Evolutionary conservation across 2,888 invertebrate species (phyloP).

Genomic region (Drosophila recens): DNA sequence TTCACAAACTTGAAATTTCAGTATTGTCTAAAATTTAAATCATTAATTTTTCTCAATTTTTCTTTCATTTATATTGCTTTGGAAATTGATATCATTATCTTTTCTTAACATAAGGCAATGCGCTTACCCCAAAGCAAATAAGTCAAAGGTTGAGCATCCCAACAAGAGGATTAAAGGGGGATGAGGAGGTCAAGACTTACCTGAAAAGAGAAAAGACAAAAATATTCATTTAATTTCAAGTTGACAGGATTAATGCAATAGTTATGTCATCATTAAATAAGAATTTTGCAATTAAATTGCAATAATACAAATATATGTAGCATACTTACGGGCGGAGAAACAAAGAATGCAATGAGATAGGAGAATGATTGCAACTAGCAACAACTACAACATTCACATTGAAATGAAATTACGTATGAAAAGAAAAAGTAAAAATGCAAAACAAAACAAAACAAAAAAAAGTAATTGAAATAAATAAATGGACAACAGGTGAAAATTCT

Average conservation of each 20-base stretch:
- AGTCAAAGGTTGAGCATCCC: conserved; percentile 5
- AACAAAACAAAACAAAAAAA: conserved; percentile 8
- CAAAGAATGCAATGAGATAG: not conserved
- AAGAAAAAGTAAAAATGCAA: conserved; percentile 1
- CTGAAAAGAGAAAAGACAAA: conserved; percentile 31
- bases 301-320: conserved; percentile 4
- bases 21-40: not conserved
- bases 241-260: conserved; percentile 14
- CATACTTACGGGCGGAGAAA: conserved; percentile 12
- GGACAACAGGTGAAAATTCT: conserved; percentile 39
- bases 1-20: too few relatives aligned
- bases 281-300: conserved; percentile 27
- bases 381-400: conserved; percentile 18
- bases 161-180: not conserved
- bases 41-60: not conserved
- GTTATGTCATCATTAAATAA: not conserved
- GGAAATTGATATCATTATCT: not conserved
- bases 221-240: conserved; percentile 21
- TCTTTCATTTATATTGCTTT: not conserved
- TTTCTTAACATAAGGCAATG: conserved; percentile 5
- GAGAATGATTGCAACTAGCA: conserved; percentile 5
- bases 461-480: conserved; percentile 33
- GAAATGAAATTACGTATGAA: conserved; percentile 7
- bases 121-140: conserved; percentile 32
- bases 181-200: conserved; percentile 25